phyloP scores from a whole-genome alignment of 2,797 vertebrate genomes.

The Myripristis murdjan region DNA sequence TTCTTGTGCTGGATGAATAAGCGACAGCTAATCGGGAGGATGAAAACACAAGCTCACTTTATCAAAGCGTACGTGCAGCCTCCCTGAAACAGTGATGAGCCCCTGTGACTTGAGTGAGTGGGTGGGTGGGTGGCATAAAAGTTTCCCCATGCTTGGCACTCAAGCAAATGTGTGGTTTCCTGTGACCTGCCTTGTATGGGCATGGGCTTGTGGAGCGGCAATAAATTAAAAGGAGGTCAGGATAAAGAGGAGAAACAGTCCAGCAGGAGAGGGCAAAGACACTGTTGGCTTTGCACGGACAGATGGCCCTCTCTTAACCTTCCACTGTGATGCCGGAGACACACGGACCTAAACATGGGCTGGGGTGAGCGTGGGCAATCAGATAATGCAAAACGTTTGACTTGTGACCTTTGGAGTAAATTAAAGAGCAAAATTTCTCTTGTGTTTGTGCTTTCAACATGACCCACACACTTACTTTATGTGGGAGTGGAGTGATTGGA shows the following conservation, averaged over 20 bases:
- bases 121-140: conserved; percentile 41
- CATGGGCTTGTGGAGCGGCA: conserved; percentile 16
- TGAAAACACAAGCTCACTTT: conserved; percentile 33
- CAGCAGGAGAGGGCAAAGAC: conserved; percentile 45
- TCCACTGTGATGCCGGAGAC: conserved; percentile 22
- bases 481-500: conserved; percentile 28
- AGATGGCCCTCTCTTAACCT: conserved; percentile 25
- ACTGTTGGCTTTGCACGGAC: conserved; percentile 26
- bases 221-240: conserved; percentile 33
- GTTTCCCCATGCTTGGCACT: conserved; percentile 50
- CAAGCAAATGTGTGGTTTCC: conserved; percentile 58
- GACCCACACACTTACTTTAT: conserved; percentile 9
- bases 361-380: conserved; percentile 10
- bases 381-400: conserved; percentile 22
- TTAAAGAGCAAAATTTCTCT: conserved; percentile 34
- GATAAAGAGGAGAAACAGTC: conserved; percentile 18
- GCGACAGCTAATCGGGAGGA: conserved; percentile 18
- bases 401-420: conserved; percentile 46
- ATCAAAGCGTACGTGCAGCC: conserved; percentile 4
- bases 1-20: conserved; percentile 2
- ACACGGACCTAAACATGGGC: background rate
- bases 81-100: conserved; percentile 1
- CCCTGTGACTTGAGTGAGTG: conserved; percentile 35
- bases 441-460: conserved; percentile 71
- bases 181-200: conserved; percentile 48